Percentiles rank a stretch among this genome's conserved stretches.
Evolutionary conservation across 2,888 invertebrate genomes (phyloP).

Genomic region (Nomada goodeniana): DNA sequence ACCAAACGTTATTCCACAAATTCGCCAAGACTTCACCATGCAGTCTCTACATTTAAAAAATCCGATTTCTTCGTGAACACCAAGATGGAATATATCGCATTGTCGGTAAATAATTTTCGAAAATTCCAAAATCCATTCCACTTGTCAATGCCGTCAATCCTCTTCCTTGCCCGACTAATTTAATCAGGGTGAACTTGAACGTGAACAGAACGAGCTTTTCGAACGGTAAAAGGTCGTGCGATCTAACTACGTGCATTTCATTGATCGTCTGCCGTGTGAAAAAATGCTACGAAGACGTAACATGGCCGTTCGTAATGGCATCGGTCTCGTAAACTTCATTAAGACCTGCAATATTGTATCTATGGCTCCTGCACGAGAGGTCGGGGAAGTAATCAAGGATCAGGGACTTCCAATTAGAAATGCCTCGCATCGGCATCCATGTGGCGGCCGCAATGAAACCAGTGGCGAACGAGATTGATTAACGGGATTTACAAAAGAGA

Average conservation of each 20-base stretch:
- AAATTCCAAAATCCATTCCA: not conserved
- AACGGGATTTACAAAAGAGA: slow-evolving; percentile 61
- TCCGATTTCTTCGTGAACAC: no score
- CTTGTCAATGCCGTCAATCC: not conserved
- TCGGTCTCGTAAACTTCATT: slow-evolving; percentile 67
- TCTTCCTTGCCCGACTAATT: not conserved
- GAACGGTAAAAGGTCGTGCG: not conserved
- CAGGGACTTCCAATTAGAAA: slow-evolving; percentile 69
- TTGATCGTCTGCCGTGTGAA: slow-evolving; percentile 11
- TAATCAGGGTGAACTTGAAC: slow-evolving; percentile 8
- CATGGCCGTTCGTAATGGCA: slow-evolving; percentile 42
- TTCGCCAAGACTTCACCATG: no score
- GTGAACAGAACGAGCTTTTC: not conserved
- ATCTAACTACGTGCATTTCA: slow-evolving; percentile 19
- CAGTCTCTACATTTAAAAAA: no score
- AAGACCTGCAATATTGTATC: slow-evolving; percentile 62
- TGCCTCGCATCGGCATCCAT: slow-evolving; percentile 55
- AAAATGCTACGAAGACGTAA: slow-evolving; percentile 18
- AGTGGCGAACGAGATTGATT: slow-evolving; percentile 67
- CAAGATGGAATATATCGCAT: no score
- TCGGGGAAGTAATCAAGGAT: slow-evolving; percentile 69
- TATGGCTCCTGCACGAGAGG: slow-evolving; percentile 20
- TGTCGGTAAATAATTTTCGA: no score
- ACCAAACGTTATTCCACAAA: no score
- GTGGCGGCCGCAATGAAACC: slow-evolving; percentile 53